Conservation (phyloP, 2,888 invertebrate genomes). For the Drosophila colorata region DNA sequence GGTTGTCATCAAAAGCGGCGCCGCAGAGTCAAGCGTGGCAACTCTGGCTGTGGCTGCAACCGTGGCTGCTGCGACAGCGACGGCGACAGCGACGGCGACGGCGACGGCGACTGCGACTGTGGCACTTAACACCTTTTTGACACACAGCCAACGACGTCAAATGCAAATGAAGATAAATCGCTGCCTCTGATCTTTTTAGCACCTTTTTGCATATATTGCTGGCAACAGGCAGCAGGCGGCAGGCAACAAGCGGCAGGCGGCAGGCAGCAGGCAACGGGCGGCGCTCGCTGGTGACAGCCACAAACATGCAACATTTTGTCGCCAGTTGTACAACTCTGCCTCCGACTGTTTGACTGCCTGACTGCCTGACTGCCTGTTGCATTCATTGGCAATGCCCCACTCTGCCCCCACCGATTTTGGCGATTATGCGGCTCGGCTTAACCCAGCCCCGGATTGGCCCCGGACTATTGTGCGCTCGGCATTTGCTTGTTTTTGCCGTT, state of each 20-base stretch:
- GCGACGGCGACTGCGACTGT: slow-evolving; percentile 35
- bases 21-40: slow-evolving; percentile 45
- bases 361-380: slow-evolving; percentile 17
- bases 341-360: slow-evolving; percentile 29
- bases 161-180: slow-evolving; percentile 83
- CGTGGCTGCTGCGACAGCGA: slow-evolving; percentile 8
- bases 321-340: slow-evolving; percentile 69
- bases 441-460: slow-evolving; percentile 22
- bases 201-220: slow-evolving; percentile 80
- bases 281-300: slow-evolving; percentile 67
- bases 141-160: slow-evolving; percentile 79
- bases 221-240: slow-evolving; percentile 36
- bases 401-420: slow-evolving; percentile 15
- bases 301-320: slow-evolving; percentile 82
- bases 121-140: slow-evolving; percentile 81
- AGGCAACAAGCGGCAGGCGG: slow-evolving; percentile 24
- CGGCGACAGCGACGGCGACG: slow-evolving; percentile 8
- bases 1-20: slow-evolving; percentile 75
- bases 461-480: slow-evolving; percentile 13
- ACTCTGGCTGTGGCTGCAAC: slow-evolving; percentile 4
- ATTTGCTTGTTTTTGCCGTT: slow-evolving; percentile 10
- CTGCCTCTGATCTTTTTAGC: slow-evolving; percentile 81
- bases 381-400: slow-evolving; percentile 28
- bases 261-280: slow-evolving; percentile 33
- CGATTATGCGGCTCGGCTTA: slow-evolving; percentile 45